phyloP scores from a whole-genome alignment of 1,140 invertebrate genomes.

The Hestina assimilis region DNA sequence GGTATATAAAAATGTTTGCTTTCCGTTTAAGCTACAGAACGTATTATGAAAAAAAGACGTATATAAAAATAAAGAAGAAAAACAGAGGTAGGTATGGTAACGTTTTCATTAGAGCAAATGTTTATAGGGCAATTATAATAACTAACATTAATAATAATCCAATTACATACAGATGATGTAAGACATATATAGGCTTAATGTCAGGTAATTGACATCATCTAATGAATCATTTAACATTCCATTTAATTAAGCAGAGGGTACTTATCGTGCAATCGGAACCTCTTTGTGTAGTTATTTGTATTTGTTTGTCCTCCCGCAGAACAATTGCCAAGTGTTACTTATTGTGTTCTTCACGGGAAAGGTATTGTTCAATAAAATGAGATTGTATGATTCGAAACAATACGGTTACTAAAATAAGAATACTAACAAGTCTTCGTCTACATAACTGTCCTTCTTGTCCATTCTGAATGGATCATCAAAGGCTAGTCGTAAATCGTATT shows the following conservation, averaged over 20 bases:
- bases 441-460: no score
- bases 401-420: slow-evolving; percentile 13
- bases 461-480: no score
- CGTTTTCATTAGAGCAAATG: slow-evolving; percentile 1
- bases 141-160: slow-evolving; percentile 14
- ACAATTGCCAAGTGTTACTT: slow-evolving; percentile 43
- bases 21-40: no score
- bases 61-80: neutral
- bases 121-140: slow-evolving; percentile 5
- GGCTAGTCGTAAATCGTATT: no score
- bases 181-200: slow-evolving; percentile 23
- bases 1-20: no score
- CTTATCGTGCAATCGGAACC: slow-evolving; percentile 2
- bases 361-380: slow-evolving; percentile 35
- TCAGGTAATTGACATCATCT: slow-evolving; percentile 15
- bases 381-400: slow-evolving; percentile 27
- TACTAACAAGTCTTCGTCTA: no score
- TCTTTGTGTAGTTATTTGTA: slow-evolving; percentile 11
- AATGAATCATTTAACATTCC: slow-evolving; percentile 7
- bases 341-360: slow-evolving; percentile 44
- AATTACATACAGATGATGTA: slow-evolving; percentile 10
- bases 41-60: no score
- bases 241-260: neutral
- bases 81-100: slow-evolving; percentile 1
- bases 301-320: slow-evolving; percentile 24